These are phyloP conservation scores for Colostygia pectinataria DNA, from an alignment of 2,888 invertebrate species.

Conservation along the genomic window DNA sequence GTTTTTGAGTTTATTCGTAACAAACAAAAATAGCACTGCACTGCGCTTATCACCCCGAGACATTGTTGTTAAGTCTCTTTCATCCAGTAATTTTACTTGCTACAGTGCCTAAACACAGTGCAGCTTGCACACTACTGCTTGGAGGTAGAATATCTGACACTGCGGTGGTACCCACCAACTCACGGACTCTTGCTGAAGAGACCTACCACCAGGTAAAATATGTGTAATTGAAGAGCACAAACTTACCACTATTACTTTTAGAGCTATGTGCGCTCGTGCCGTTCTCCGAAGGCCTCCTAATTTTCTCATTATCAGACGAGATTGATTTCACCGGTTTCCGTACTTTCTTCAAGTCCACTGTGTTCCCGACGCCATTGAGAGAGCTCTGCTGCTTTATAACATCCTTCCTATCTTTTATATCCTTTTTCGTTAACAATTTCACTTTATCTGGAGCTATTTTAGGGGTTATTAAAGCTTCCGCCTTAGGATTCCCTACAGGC, in stretches of 20 bases:
- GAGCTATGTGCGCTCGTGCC: conserved; percentile 56
- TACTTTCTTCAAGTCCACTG: conserved; percentile 61
- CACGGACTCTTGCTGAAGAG: too few relatives aligned
- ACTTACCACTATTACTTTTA: conserved; percentile 57
- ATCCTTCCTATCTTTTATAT: conserved; percentile 69
- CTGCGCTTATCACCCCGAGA: too few relatives aligned
- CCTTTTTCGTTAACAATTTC: conserved; percentile 67
- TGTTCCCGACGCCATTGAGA: conserved; percentile 52
- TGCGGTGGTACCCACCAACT: too few relatives aligned
- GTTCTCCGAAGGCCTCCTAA: conserved; percentile 58
- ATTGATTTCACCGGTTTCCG: conserved; percentile 61
- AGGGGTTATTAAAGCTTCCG: conserved; percentile 61
- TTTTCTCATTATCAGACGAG: conserved; percentile 58
- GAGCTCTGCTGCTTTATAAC: conserved; percentile 66
- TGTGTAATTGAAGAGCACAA: background rate
- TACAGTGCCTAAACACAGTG: too few relatives aligned
- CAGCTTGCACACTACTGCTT: too few relatives aligned
- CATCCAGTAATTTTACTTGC: too few relatives aligned
- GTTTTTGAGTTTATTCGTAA: too few relatives aligned
- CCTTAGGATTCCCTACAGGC: conserved; percentile 61
- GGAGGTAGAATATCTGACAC: too few relatives aligned
- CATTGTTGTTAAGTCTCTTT: too few relatives aligned
- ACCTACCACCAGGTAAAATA: too few relatives aligned
- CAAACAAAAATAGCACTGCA: too few relatives aligned
- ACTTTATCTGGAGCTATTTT: conserved; percentile 73